Base-by-base conservation (phyloP, 30 jellyfish, hydroid and myxozoan genomes). In the Sanderia malayensis region DNA sequence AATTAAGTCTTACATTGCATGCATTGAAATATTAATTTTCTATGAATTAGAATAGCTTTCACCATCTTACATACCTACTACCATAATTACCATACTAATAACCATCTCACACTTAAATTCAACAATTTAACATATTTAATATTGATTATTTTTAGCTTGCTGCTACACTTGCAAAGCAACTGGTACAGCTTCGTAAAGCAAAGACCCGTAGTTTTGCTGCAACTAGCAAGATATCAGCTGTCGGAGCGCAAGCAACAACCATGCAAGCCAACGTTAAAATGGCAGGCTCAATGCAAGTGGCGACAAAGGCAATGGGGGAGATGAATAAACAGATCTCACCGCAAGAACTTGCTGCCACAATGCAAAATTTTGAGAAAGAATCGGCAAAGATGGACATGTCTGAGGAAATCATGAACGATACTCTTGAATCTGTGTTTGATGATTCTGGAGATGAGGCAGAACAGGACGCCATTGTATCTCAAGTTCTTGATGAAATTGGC, bases 401-500 rank as follows among this genome's bases (percentile, higher is more conserved):
- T 18, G 97, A 90, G 33, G 97, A 90, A 66, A 90, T 90, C 93
- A 90, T 90, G 46, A 81, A 79, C 70, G 97, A 90, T 58, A 82
- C 95, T 13, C 67, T 90, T 13, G 97, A 90, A 58, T 73, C 88
- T 25, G 87, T 90, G 31, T 79, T 90, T 30, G 95, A 76, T 67
- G 97, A 83, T 63, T 83, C 95, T 44, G 97, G 95, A 26, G 97
- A 90, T 71, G 97, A 90, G 67, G 97, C 83, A 74, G 97, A 90
- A 77, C 97, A 90, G 66, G 97, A 90, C 33, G 97, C 97, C 52
- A 78, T 90, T 90, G 97, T 90, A 8, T 63, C 75, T 34, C 97
- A 90, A 70, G 97, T 90, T 53, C 71, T 90, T 8, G 97, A 90
- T 77, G 97, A 90, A 83, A 90, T 90, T 82, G 97, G 97, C 31